Evolutionary conservation across 2,797 vertebrate genomes (phyloP).

Genomic region (Silurus aristotelis): DNA sequence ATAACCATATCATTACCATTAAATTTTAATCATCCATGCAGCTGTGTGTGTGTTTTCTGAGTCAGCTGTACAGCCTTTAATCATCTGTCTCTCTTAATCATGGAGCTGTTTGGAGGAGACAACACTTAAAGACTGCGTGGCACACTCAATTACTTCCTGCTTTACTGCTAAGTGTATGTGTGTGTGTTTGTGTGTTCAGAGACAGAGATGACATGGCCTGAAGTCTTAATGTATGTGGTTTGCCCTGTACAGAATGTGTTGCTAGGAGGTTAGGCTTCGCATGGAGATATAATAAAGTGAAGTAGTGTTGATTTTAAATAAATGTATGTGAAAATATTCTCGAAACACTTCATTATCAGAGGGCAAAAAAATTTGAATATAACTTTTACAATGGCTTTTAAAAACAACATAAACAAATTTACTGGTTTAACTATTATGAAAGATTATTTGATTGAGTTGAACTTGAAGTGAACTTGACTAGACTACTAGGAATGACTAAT

Average conservation of each 20-base stretch:
- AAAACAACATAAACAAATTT: background rate
- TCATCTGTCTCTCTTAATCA: conserved; percentile 63
- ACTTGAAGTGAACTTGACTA: background rate
- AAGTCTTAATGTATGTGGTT: background rate
- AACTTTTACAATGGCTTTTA: background rate
- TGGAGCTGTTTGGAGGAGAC: conserved; percentile 62
- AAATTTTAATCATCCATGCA: conserved; percentile 72
- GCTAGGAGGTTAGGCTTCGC: background rate
- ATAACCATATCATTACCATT: conserved; percentile 73
- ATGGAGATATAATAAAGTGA: background rate
- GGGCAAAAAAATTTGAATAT: background rate
- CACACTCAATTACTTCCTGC: conserved; percentile 61
- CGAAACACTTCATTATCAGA: background rate
- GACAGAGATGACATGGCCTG: conserved; percentile 29
- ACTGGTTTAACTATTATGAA: background rate
- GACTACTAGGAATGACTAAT: background rate
- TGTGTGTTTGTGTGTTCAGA: conserved; percentile 26
- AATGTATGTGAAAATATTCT: background rate
- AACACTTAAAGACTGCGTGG: conserved; percentile 61
- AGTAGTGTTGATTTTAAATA: background rate
- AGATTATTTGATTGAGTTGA: background rate
- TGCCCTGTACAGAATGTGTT: background rate
- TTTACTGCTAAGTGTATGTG: conserved; percentile 42
- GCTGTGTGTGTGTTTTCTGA: conserved; percentile 56
- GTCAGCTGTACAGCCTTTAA: conserved; percentile 58